Evolutionary conservation across 2,113 vertebrate genomes (phyloP).

Genomic region (Danionella cerebrum): DNA sequence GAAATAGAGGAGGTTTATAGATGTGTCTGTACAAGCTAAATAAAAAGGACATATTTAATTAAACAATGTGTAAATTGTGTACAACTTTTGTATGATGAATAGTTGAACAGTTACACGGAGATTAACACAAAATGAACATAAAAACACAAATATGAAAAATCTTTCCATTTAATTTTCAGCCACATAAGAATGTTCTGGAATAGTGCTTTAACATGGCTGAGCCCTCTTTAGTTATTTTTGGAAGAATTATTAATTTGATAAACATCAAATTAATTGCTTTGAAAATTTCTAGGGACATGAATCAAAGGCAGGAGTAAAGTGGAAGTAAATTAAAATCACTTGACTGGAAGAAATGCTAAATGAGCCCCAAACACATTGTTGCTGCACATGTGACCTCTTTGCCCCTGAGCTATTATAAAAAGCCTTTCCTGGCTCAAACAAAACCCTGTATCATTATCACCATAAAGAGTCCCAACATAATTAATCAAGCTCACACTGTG

Average conservation of each 20-base stretch:
- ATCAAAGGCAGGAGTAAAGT: constrained; percentile 31
- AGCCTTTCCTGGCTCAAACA: background rate
- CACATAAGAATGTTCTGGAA: constrained; percentile 16
- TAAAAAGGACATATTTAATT: constrained; percentile 27
- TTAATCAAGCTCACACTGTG: background rate
- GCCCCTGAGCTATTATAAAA: constrained; percentile 9
- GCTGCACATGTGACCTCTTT: constrained; percentile 28
- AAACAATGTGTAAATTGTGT: constrained; percentile 3
- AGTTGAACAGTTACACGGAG: too few relatives aligned
- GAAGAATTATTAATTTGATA: constrained; percentile 53
- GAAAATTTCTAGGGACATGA: constrained; percentile 41
- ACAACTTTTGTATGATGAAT: constrained; percentile 26
- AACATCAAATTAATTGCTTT: constrained; percentile 50
- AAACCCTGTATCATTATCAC: constrained; percentile 3
- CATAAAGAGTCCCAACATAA: background rate
- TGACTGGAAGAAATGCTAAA: constrained; percentile 45
- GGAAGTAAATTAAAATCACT: constrained; percentile 47
- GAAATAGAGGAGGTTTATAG: constrained; percentile 13
- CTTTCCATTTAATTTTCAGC: constrained; percentile 22
- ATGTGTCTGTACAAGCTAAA: background rate
- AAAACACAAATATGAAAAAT: background rate
- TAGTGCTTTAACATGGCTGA: constrained; percentile 33
- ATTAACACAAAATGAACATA: too few relatives aligned
- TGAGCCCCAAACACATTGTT: constrained; percentile 26
- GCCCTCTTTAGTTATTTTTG: constrained; percentile 43